Evolutionary conservation across 2,113 vertebrate genomes (phyloP).

Genomic region (Albula goreensis): DNA sequence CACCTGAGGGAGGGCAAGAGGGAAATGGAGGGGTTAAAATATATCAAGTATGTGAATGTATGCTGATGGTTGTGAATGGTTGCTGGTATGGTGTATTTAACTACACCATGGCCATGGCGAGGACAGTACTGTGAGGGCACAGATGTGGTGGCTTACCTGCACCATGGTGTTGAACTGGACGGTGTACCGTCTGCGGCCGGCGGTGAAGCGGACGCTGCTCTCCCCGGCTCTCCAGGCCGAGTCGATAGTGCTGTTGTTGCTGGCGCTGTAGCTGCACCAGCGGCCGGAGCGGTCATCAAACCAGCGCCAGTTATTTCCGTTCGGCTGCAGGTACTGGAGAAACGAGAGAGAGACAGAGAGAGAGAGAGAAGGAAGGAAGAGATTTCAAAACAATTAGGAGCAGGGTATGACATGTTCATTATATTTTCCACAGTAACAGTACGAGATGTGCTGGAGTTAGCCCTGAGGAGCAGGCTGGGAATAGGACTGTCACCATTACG

Average conservation of each 20-base stretch:
- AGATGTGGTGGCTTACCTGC: slow-evolving; percentile 69
- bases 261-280: slow-evolving; percentile 93
- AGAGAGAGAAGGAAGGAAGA: background rate
- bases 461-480: too few relatives aligned
- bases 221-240: slow-evolving; percentile 89
- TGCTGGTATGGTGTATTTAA: too few relatives aligned
- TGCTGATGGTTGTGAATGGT: too few relatives aligned
- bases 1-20: slow-evolving; percentile 64
- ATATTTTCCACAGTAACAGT: background rate
- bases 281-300: slow-evolving; percentile 93
- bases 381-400: background rate
- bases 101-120: background rate
- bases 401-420: background rate
- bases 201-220: slow-evolving; percentile 91
- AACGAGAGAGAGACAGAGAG: background rate
- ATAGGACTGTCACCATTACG: too few relatives aligned
- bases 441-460: too few relatives aligned
- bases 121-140: too few relatives aligned
- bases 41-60: background rate
- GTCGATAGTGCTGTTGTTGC: slow-evolving; percentile 93
- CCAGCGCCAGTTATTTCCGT: slow-evolving; percentile 93
- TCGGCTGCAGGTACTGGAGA: slow-evolving; percentile 84
- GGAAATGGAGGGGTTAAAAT: background rate
- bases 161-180: slow-evolving; percentile 96
- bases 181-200: slow-evolving; percentile 87